Evolutionary conservation across 2,113 vertebrate species (phyloP), one percentile per base, ranked within the genome.

Genomic region (Entelurus aequoreus): DNA sequence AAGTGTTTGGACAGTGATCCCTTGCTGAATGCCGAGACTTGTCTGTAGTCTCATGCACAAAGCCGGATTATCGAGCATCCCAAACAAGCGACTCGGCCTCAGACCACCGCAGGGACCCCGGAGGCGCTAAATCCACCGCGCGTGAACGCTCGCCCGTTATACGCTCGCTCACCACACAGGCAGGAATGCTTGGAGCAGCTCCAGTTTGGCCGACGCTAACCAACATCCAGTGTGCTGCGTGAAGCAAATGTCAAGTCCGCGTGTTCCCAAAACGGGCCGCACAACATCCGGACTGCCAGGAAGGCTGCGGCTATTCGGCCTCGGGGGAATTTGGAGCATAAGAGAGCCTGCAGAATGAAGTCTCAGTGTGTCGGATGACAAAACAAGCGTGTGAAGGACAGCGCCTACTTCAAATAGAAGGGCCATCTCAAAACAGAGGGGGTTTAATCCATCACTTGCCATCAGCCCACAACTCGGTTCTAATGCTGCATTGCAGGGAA

Each of bases 51-150:
- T 28, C 54, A 42, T 11, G 58, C 15, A 60, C 57, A 48, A 60
- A 48, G 57, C 57, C 28, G 57, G 57, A 60, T 60, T 48, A 60
- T 12, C 46, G 48, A 36, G 14, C 28, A 48, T 47, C 6, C 58
- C 46, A 36, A 49, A 60, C 58, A 60, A 60, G 46, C 35, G 47
- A 49, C 58, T 48, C 7, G n/a, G 44, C 19, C 44, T 14, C 57
- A 48, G 28, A 48, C 19, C 21, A 60, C 46, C 3, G 42, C 11
- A 46, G 42, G 42, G 10, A 46, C 55, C 16, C n/a, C 12, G 38
- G 44, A 12, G 55, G 38, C 40, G 15, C 40, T 44, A 57, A 57
- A 57, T 57, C 55, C 55, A 19, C 10, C 15, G 14, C 16, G 15
- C n/a, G 14, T 10, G 54, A 56, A 16, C 11, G 42, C 42, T 56